Conservation (phyloP, 2,888 invertebrate species). For the Balanococcus diminutus region DNA sequence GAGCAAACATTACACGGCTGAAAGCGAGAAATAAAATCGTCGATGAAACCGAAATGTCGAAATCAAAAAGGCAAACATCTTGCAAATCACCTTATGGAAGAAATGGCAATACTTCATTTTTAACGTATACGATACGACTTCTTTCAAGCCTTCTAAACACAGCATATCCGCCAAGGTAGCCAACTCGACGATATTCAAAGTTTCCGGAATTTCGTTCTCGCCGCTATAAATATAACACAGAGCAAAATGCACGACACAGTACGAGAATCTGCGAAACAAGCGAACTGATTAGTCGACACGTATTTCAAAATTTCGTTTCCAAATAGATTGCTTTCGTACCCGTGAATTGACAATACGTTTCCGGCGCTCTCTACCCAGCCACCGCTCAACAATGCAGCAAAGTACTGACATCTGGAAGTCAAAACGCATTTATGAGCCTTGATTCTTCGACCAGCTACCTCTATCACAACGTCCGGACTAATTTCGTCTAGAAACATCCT, state of each 20-base stretch:
- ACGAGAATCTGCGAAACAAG: slow-evolving; percentile 85
- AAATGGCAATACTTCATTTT: slow-evolving; percentile 91
- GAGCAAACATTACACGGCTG: slow-evolving; percentile 89
- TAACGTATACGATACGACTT: slow-evolving; percentile 86
- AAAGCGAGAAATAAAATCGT: no score
- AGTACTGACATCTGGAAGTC: slow-evolving; percentile 89
- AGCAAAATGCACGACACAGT: slow-evolving; percentile 86
- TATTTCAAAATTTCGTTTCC: background rate
- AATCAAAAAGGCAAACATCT: no score
- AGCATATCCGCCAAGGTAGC: slow-evolving; percentile 89
- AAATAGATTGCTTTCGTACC: slow-evolving; percentile 65
- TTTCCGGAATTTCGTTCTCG: slow-evolving; percentile 83
- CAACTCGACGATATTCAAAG: slow-evolving; percentile 83
- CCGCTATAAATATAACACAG: slow-evolving; percentile 94
- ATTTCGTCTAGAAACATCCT: slow-evolving; percentile 91
- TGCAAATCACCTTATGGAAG: slow-evolving; percentile 81
- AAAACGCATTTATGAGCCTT: slow-evolving; percentile 91
- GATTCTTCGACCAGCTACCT: slow-evolving; percentile 81
- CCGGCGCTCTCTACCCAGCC: slow-evolving; percentile 81
- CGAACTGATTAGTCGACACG: no score
- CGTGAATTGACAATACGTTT: slow-evolving; percentile 82
- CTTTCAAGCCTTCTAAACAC: slow-evolving; percentile 87
- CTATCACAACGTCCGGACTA: slow-evolving; percentile 84
- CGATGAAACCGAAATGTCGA: no score
- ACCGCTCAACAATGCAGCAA: slow-evolving; percentile 87